phyloP scores from a whole-genome alignment of 2,888 invertebrate genomes.

The Trachelus stipa region DNA sequence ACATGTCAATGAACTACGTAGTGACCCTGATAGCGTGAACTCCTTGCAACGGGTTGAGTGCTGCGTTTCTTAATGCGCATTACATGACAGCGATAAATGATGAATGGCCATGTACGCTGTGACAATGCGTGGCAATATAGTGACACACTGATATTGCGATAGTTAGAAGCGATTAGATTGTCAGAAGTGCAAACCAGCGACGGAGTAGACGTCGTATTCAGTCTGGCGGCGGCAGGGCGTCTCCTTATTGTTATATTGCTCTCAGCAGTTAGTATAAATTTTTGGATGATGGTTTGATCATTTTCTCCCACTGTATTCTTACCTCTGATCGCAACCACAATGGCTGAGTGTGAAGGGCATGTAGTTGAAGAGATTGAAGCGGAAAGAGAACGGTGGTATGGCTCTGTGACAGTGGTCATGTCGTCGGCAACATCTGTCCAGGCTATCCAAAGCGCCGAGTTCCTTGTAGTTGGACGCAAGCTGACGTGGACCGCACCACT shows the following conservation, averaged over 20 bases:
- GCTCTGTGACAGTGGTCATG: conserved; percentile 79
- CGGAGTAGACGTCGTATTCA: neutral
- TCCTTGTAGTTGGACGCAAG: conserved; percentile 72
- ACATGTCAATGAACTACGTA: neutral
- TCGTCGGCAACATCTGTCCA: conserved; percentile 80
- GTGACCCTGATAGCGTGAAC: neutral
- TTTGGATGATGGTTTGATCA: neutral
- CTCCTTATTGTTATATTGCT: neutral
- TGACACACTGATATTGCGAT: neutral
- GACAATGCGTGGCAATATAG: neutral
- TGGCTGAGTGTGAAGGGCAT: conserved; percentile 80
- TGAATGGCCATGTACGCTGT: neutral
- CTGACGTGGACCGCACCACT: conserved; percentile 80
- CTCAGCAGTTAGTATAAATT: neutral
- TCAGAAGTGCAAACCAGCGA: neutral
- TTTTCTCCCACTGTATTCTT: conserved; percentile 50
- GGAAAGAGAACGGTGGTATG: conserved; percentile 73
- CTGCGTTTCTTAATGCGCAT: neutral
- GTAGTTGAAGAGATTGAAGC: conserved; percentile 76
- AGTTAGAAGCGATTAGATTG: neutral
- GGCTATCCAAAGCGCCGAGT: conserved; percentile 71
- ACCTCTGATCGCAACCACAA: conserved; percentile 84
- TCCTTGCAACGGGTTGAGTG: neutral
- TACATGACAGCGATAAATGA: neutral
- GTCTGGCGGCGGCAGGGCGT: neutral